Evolutionary conservation across 2,113 vertebrate species (phyloP).

Genomic region (Isurus oxyrinchus): DNA sequence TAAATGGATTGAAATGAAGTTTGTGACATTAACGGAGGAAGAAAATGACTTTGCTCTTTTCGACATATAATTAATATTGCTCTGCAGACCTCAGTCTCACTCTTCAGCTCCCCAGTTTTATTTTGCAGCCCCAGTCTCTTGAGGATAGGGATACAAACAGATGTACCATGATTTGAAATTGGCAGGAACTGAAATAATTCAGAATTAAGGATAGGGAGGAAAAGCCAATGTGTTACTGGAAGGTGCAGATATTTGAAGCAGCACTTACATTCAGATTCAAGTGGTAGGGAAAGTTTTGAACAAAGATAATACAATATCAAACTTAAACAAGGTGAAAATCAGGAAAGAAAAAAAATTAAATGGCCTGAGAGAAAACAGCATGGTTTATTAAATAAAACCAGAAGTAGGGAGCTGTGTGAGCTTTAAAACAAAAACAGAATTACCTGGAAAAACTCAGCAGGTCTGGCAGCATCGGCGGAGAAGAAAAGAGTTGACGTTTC

Average conservation of each 20-base stretch:
- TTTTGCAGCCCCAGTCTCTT: not conserved
- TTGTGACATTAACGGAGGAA: not conserved
- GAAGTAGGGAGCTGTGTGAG: not conserved
- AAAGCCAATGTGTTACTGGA: not conserved
- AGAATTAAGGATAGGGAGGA: not conserved
- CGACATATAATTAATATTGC: not conserved
- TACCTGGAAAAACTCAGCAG: too few relatives aligned
- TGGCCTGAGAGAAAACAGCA: not conserved
- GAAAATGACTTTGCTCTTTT: not conserved
- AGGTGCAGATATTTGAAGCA: too few relatives aligned
- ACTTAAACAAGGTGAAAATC: not conserved
- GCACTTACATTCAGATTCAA: not conserved
- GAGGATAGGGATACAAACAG: not conserved
- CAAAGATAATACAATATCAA: not conserved
- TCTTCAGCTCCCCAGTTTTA: not conserved
- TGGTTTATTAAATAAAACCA: not conserved
- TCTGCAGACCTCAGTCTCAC: not conserved
- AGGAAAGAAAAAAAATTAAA: not conserved
- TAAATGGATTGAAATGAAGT: not conserved
- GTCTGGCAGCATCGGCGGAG: too few relatives aligned
- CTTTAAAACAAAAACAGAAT: too few relatives aligned
- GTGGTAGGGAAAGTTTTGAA: not conserved
- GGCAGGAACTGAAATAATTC: not conserved
- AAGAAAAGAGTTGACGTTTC: too few relatives aligned
- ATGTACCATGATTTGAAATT: not conserved